phyloP scores from a whole-genome alignment of 1,140 invertebrate species.

The Papilio machaon region DNA sequence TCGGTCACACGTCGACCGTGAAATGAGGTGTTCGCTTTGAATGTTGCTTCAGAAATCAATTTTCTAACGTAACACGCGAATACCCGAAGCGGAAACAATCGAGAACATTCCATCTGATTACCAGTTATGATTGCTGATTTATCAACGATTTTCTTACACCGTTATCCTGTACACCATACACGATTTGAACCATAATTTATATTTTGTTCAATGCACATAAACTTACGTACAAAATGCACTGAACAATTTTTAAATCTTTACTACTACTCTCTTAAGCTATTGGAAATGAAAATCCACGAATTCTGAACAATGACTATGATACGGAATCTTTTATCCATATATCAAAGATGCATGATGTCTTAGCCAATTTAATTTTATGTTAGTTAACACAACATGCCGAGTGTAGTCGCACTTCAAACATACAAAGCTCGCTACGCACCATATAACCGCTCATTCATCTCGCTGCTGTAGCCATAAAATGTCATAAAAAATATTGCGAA shows the following conservation, averaged over 20 bases:
- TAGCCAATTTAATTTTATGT: background rate
- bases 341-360: background rate
- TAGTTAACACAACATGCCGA: background rate
- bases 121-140: slow-evolving; percentile 23
- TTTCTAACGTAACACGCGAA: slow-evolving; percentile 44
- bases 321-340: too few relatives aligned
- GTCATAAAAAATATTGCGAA: slow-evolving; percentile 64
- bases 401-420: background rate
- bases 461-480: slow-evolving; percentile 59
- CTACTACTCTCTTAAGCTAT: too few relatives aligned
- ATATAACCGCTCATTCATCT: slow-evolving; percentile 52
- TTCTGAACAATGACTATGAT: too few relatives aligned
- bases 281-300: too few relatives aligned
- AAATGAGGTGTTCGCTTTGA: slow-evolving; percentile 62
- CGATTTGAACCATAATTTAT: background rate
- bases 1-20: slow-evolving; percentile 66
- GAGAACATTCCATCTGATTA: slow-evolving; percentile 38
- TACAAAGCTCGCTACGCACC: slow-evolving; percentile 38
- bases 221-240: too few relatives aligned
- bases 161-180: background rate
- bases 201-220: background rate
- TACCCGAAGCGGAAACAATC: slow-evolving; percentile 35
- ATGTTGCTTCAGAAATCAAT: slow-evolving; percentile 58
- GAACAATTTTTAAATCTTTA: too few relatives aligned
- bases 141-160: slow-evolving; percentile 9